phyloP scores from a whole-genome alignment of 2,113 vertebrate species.

The Poeciliopsis occidentalis region DNA sequence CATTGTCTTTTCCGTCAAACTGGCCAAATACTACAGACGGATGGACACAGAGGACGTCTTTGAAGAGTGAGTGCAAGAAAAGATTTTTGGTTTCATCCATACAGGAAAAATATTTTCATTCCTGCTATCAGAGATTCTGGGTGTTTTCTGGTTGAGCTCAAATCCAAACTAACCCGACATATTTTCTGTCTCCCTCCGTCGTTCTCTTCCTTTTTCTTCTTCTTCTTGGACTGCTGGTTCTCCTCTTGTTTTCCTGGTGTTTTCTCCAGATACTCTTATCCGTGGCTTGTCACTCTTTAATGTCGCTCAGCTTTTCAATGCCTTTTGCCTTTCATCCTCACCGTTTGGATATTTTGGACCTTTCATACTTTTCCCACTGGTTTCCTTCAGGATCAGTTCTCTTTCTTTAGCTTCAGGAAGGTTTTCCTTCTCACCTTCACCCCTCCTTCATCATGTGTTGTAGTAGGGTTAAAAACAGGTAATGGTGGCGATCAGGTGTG shows the following conservation, averaged over 20 bases:
- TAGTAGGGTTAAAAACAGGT: conserved; percentile 88
- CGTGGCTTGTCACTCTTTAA: conserved; percentile 69
- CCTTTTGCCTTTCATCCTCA: conserved; percentile 8
- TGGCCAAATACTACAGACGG: conserved; percentile 88
- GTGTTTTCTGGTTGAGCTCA: conserved; percentile 15
- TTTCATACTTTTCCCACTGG: conserved; percentile 9
- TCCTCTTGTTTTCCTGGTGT: conserved; percentile 10
- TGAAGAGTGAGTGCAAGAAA: conserved; percentile 88
- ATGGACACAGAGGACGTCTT: conserved; percentile 98
- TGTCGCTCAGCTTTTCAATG: background rate
- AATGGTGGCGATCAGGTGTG: conserved; percentile 87
- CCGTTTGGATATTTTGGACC: conserved; percentile 17
- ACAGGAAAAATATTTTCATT: background rate
- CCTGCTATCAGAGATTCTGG: conserved; percentile 10
- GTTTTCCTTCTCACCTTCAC: conserved; percentile 24
- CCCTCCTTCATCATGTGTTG: conserved; percentile 79
- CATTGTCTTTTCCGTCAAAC: conserved; percentile 89
- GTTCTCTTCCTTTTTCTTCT: conserved; percentile 16
- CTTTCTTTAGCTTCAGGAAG: conserved; percentile 11
- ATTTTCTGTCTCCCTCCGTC: conserved; percentile 18
- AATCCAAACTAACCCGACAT: conserved; percentile 36
- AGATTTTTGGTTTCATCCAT: background rate
- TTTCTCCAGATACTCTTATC: conserved; percentile 52
- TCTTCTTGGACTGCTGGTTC: conserved; percentile 9
- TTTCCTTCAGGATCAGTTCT: background rate